Evolutionary conservation across 2,113 vertebrate species (phyloP), one percentile per base, ranked within the genome.

Genomic region (Numenius arquata): DNA sequence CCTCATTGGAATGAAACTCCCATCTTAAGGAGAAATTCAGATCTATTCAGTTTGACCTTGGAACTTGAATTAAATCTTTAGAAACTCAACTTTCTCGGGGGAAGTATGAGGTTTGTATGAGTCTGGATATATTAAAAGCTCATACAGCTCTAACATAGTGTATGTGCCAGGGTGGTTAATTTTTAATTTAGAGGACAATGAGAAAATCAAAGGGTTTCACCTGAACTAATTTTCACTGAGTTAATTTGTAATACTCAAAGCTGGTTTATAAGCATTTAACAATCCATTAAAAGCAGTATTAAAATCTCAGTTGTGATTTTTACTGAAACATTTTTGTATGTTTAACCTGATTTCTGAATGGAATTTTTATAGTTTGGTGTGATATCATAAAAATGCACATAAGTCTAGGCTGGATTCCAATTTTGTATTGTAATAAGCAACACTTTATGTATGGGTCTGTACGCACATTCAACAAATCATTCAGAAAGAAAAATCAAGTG

Each of bases 61-160:
- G 97, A 98, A 98, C 97, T 98, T 97, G 98, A 98, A 98, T 98
- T 98, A 98, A 98, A 98, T 97, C 97, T 98, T 98, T 97, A 98
- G 98, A 98, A 97, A 97, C 95, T 97, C 98, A 98, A 97, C 98
- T 98, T 98, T 98, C 98, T 98, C 95, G 8, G 92, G 98, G 98
- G 98, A 98, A 98, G 98, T 97, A 88, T 96, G 96, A 96, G 96
- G 94, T 95, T 97, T 97, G 92, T 98, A 97, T 97, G 96, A 97
- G 95, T 95, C 93, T 93, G 78, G 97, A 86, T 97, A 91, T 96
- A 98, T 98, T 98, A 98, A 97, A 95, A 98, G 38, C 96, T 96
- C 67, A 29, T 82, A 90, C 66, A 78, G 84, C 86, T 97, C 94
- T 94, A 90, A 95, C 90, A 89, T 30, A 90, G 68, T 93, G 84